Conservation (phyloP, 1,140 invertebrate genomes). For the Drosophila sturtevanti region DNA sequence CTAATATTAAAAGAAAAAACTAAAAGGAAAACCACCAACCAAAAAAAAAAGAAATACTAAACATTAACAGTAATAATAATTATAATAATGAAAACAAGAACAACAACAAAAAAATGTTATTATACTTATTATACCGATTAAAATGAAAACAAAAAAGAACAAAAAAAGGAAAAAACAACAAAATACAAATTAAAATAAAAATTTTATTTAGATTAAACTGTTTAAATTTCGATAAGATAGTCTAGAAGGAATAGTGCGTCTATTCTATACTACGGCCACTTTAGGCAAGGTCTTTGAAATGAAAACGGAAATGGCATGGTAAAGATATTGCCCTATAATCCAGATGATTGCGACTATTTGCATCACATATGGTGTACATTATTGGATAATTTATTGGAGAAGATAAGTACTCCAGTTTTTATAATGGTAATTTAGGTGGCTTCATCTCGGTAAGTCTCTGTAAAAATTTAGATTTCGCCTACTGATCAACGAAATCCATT, state of each 20-base stretch:
- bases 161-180: slow-evolving; percentile 75
- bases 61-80: slow-evolving; percentile 76
- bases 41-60: slow-evolving; percentile 70
- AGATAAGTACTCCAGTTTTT: too few species aligned
- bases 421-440: too few species aligned
- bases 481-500: too few species aligned
- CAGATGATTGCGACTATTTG: too few species aligned
- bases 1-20: slow-evolving; percentile 77
- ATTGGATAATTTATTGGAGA: too few species aligned
- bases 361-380: too few species aligned
- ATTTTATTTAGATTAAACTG: slow-evolving; percentile 82
- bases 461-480: too few species aligned
- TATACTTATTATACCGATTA: slow-evolving; percentile 83
- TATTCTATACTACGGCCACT: too few species aligned
- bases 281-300: too few species aligned
- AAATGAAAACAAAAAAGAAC: slow-evolving; percentile 75
- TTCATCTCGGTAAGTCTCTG: too few species aligned
- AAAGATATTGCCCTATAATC: too few species aligned
- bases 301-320: too few species aligned
- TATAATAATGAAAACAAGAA: slow-evolving; percentile 66
- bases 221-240: slow-evolving; percentile 46
- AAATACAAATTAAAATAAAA: slow-evolving; percentile 82
- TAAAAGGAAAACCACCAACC: slow-evolving; percentile 55
- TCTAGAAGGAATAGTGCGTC: slow-evolving; percentile 7
- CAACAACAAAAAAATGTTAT: slow-evolving; percentile 80